Base-by-base conservation (phyloP, 1,140 invertebrate species). In the Trichoplusia ni region DNA sequence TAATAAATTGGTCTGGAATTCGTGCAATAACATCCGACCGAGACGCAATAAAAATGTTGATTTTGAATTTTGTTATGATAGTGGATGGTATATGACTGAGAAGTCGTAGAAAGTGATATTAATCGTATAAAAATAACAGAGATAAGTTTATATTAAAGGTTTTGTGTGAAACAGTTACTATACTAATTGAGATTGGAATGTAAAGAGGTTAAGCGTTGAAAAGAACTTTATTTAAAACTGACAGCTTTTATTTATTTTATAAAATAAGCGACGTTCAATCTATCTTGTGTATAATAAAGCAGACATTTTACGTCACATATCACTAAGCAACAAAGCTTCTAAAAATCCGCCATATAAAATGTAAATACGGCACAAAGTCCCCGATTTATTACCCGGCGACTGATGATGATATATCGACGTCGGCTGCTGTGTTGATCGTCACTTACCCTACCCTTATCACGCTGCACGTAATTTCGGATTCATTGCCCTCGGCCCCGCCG, bases 401-500 rank as follows among this genome's bases (percentile, higher is more conserved):
- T 89, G 86, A 89, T 86, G 85, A 89, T 89, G 85, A 89, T 88
- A 89, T 86, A 89, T 89, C 82, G 84, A 84, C 80, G 84, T 86
- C 81, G 79, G 84, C 72, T 76, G 78, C 79, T 75, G 73, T 84
- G 84, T 82, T 86, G 82, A 89, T 87, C 84, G 84, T 80, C 84
- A 84, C 81, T 84, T 81, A 83, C 84, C 83, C 83, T 83, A 86
- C 84, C 84, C 86, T 86, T 83, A 84, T 87, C 77, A 86, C 73
- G 63, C 67, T 73, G 74, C 82, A 72, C 77, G 81, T 82, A 82
- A 87, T 86, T 85, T 85, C 67, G 79, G 71, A 86, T 86, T 89
- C 85, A 86, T 86, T 88, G 85, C 81, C 82, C 86, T 81, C 78
- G 69, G 79, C 75, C 59, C 25, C 73, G 51, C 66, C 54, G 29